Evolutionary conservation across 2,888 invertebrate species (phyloP).

Genomic region (Chymomyza caudatula): DNA sequence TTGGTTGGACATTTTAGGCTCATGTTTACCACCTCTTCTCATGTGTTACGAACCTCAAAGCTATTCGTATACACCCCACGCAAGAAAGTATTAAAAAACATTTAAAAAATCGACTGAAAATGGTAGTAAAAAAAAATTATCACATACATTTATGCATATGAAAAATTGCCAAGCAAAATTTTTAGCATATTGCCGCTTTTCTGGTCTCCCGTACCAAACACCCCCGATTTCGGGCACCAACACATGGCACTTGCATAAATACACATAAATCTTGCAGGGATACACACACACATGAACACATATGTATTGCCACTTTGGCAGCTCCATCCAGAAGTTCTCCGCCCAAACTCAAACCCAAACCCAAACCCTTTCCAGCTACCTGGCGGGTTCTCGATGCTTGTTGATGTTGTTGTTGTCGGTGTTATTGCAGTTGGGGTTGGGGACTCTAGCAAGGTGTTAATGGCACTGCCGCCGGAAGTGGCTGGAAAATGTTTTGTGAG

Average conservation of each 20-base stretch:
- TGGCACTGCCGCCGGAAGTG: slow-evolving; percentile 57
- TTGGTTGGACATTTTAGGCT: too few relatives aligned
- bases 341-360: neutral
- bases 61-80: neutral
- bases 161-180: slow-evolving; percentile 52
- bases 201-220: slow-evolving; percentile 18
- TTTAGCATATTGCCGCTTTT: slow-evolving; percentile 60
- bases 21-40: too few relatives aligned
- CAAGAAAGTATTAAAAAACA: neutral
- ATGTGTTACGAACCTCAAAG: neutral
- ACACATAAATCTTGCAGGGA: slow-evolving; percentile 55
- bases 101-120: neutral
- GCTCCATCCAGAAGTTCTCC: neutral
- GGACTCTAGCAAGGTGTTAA: slow-evolving; percentile 53
- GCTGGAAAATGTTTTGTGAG: slow-evolving; percentile 43
- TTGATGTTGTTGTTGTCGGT: neutral
- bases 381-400: neutral
- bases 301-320: neutral
- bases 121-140: slow-evolving; percentile 6
- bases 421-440: neutral
- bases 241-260: slow-evolving; percentile 43
- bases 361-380: slow-evolving; percentile 9
- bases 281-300: neutral
- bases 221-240: slow-evolving; percentile 24
- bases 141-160: slow-evolving; percentile 42